phyloP scores from a whole-genome alignment of 2,888 invertebrate genomes.

The Eutolmus rufibarbis region DNA sequence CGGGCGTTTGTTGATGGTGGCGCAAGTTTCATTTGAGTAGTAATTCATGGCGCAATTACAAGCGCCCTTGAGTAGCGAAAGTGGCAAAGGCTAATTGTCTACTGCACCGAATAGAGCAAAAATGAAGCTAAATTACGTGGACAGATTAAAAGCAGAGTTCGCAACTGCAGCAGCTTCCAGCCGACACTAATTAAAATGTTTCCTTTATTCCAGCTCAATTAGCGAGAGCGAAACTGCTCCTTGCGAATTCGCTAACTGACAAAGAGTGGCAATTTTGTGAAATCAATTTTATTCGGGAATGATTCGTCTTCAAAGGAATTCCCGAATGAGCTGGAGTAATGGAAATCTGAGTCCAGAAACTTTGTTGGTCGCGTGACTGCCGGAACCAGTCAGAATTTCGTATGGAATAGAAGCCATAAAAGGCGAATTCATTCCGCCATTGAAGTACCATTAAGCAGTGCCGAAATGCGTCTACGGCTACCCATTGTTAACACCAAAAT shows the following conservation, averaged over 20 bases:
- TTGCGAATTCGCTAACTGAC: background rate
- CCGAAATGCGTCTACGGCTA: conserved; percentile 12
- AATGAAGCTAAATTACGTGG: background rate
- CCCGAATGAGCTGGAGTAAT: background rate
- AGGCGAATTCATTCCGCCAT: background rate
- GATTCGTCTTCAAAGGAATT: background rate
- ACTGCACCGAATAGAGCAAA: background rate
- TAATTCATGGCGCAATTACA: background rate
- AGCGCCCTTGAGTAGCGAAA: background rate
- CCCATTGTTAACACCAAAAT: conserved; percentile 6
- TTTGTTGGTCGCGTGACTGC: background rate
- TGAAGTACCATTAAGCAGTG: background rate
- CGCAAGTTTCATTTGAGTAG: background rate
- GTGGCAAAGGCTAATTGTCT: background rate
- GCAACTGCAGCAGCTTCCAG: background rate
- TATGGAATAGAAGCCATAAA: background rate
- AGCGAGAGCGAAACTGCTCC: background rate
- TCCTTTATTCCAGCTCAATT: background rate
- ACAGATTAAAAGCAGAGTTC: background rate
- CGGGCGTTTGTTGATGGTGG: background rate
- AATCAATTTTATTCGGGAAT: background rate
- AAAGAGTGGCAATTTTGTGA: background rate
- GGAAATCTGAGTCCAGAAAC: background rate
- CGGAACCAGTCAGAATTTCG: background rate
- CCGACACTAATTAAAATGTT: background rate